Evolutionary conservation across 2,888 invertebrate genomes (phyloP), one percentile per base, ranked within the genome.

Genomic region (Himalopsyche anomala): DNA sequence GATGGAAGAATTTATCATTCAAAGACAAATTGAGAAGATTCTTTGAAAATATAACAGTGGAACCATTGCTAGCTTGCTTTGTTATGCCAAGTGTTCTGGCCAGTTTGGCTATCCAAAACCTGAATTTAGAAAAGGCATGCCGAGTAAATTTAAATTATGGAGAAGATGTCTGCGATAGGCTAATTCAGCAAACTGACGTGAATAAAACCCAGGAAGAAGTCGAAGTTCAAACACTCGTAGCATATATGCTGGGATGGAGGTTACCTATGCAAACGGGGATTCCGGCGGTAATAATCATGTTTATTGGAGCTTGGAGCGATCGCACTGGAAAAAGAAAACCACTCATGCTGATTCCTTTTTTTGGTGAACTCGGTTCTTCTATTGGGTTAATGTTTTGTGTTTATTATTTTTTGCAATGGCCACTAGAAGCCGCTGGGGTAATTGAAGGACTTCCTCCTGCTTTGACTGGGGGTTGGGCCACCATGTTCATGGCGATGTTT

Each of bases 11-110:
- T 28, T 56, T 81, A 92, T 92, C 92, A 81, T 90, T 94, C 89
- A 91, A 91, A 62, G 92, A 95, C 90, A 95, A 95, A 90, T 92
- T 92, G 87, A 91, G 91, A 88, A 93, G 93, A 88, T 91, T 96
- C 90, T 91, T 93, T 82, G 93, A 94, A 56, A 94, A 96, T 89
- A 95, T 96, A 89, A 96, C 96, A 11, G 96, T 96, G 5, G 96
- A 96, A 90, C 96, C 96, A 0, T 95, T 96, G 92, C 91, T 96
- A 86, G 96, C 96, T 2, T 95, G 95, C 89, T 96, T 96, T 90
- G 95, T 96, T 17, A 93, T 93, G 93, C 93, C 93, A 9, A 95
- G 95, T 84, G 89, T 90, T 28, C 87, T 92, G 19, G 90, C 90
- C 80, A 88, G 87, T 54, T 90, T 94, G 2, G 93, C 94, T 11